phyloP scores from a whole-genome alignment of 2,113 vertebrate genomes.

The Eretmochelys imbricata region DNA sequence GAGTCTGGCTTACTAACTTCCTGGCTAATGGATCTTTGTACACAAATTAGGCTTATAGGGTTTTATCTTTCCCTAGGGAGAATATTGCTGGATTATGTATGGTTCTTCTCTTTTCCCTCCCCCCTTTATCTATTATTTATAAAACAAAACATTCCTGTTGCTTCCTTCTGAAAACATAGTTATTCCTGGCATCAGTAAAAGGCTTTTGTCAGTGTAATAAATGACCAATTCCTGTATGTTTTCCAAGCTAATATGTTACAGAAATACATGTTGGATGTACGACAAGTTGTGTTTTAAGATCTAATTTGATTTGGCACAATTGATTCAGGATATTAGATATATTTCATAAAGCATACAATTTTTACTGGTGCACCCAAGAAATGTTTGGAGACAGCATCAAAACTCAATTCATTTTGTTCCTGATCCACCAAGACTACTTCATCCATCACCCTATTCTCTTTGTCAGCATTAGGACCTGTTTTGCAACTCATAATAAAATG shows the following conservation, averaged over 20 bases:
- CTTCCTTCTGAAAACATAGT: constrained; percentile 63
- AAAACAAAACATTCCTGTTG: constrained; percentile 55
- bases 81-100: constrained; percentile 61
- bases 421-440: not conserved
- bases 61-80: constrained; percentile 72
- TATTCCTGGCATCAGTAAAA: constrained; percentile 76
- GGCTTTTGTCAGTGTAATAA: constrained; percentile 33
- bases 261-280: not conserved
- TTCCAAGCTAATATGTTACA: constrained; percentile 13
- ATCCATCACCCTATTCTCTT: not conserved
- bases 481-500: not conserved
- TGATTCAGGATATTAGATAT: not conserved
- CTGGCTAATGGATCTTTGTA: constrained; percentile 78
- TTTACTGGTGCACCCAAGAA: not conserved
- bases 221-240: constrained; percentile 34
- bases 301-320: not conserved
- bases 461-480: not conserved
- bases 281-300: not conserved
- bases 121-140: constrained; percentile 82
- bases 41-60: constrained; percentile 63
- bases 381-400: not conserved
- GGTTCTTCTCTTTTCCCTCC: constrained; percentile 57
- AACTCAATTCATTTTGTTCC: not conserved
- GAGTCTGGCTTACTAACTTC: constrained; percentile 74
- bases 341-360: not conserved